Conservation (phyloP, 2,888 invertebrate genomes). For the Ornithoptera alexandrae region DNA sequence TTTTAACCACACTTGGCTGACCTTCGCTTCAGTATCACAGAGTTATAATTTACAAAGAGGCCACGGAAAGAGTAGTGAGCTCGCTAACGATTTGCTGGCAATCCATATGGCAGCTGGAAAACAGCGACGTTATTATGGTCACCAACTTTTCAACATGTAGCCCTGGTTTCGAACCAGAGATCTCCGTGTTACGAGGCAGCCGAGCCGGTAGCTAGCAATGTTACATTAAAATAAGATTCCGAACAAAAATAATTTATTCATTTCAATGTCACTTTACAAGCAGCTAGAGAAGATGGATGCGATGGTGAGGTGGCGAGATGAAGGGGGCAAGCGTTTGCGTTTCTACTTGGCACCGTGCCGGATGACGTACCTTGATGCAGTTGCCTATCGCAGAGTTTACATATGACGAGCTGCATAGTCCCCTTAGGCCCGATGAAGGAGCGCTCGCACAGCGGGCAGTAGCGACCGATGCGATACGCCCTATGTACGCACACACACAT, state of each 20-base stretch:
- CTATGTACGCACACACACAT: conserved; percentile 77
- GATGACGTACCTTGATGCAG: conserved; percentile 78
- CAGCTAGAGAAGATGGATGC: conserved; percentile 6
- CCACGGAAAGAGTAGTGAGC: too few species aligned
- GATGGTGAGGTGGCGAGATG: background rate
- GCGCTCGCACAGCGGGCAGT: conserved; percentile 85
- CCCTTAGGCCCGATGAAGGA: conserved; percentile 84
- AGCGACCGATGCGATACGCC: conserved; percentile 86
- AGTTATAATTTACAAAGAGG: too few species aligned
- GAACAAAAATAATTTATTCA: background rate
- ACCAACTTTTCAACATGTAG: too few species aligned
- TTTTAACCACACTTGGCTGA: too few species aligned
- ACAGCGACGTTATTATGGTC: too few species aligned
- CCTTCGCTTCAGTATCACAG: too few species aligned
- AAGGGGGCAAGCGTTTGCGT: conserved; percentile 32
- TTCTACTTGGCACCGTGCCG: conserved; percentile 37
- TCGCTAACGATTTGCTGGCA: too few species aligned
- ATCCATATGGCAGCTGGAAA: too few species aligned
- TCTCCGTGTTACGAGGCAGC: too few species aligned
- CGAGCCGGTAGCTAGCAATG: too few species aligned
- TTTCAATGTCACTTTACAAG: conserved; percentile 16
- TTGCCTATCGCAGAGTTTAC: conserved; percentile 80
- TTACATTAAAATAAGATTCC: too few species aligned
- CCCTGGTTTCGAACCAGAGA: too few species aligned
- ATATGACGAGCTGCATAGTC: conserved; percentile 82